Evolutionary conservation across 2,888 invertebrate genomes (phyloP).

Genomic region (Acronicta leporina): DNA sequence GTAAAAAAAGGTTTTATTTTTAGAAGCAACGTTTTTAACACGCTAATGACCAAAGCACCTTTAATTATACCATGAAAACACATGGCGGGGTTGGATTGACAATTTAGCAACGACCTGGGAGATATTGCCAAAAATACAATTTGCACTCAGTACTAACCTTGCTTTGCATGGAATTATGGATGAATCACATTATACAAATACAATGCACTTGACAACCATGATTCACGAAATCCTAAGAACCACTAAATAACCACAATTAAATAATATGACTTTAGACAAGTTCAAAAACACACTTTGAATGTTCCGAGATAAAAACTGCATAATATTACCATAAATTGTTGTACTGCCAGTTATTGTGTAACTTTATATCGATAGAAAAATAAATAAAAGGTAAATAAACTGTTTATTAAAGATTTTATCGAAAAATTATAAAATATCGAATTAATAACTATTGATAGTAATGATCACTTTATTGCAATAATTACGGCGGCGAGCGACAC

Average conservation of each 20-base stretch:
- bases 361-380: conserved; percentile 40
- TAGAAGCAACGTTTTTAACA: conserved; percentile 24
- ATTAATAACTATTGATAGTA: conserved; percentile 46
- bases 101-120: conserved; percentile 74
- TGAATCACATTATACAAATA: conserved; percentile 66
- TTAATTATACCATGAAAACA: conserved; percentile 55
- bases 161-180: conserved; percentile 15
- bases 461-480: conserved; percentile 39
- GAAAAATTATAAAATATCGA: conserved; percentile 46
- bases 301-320: conserved; percentile 47
- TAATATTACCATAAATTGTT: conserved; percentile 55
- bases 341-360: conserved; percentile 35
- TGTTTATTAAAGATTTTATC: conserved; percentile 47
- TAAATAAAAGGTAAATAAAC: conserved; percentile 37
- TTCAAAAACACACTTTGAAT: conserved; percentile 46
- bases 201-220: conserved; percentile 55
- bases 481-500: conserved; percentile 19
- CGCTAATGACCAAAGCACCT: conserved; percentile 47
- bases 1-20: conserved; percentile 45
- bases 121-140: conserved; percentile 79
- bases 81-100: conserved; percentile 55
- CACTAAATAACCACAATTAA: conserved; percentile 43
- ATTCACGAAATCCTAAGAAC: conserved; percentile 50
- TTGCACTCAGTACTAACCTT: conserved; percentile 50
- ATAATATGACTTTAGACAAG: conserved; percentile 42